These are phyloP conservation scores for Sibirionetta formosa DNA, from an alignment of 2,797 vertebrate species.

Conservation along the genomic window DNA sequence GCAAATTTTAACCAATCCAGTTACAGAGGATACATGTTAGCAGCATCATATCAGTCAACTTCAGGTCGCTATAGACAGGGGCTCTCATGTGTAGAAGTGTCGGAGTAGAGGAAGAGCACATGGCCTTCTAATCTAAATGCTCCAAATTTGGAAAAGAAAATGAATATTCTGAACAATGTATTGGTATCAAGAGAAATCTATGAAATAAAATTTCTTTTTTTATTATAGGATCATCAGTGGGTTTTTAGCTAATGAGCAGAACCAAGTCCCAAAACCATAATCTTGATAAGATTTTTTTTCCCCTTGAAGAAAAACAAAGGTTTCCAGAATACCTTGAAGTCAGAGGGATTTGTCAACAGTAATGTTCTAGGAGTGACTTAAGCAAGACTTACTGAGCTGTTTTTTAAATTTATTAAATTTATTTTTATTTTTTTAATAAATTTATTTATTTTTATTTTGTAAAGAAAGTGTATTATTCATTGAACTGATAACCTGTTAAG, in stretches of 20 bases:
- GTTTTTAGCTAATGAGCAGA: neutral
- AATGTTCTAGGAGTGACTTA: neutral
- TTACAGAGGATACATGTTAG: neutral
- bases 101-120: neutral
- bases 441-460: neutral
- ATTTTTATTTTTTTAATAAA: too few relatives aligned
- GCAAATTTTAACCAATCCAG: neutral
- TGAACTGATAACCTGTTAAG: neutral
- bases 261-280: neutral
- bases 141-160: conserved; percentile 4
- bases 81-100: neutral
- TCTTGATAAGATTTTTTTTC: neutral
- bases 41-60: neutral
- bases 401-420: neutral
- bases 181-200: neutral
- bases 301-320: neutral
- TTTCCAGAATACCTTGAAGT: neutral
- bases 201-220: neutral
- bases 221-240: neutral
- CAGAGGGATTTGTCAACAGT: neutral
- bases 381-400: neutral
- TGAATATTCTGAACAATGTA: neutral
- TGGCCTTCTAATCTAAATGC: neutral
- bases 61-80: neutral
- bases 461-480: neutral